These are phyloP conservation scores for Buceros bicornis DNA, from an alignment of 2,797 vertebrate species.

Conservation along the genomic window DNA sequence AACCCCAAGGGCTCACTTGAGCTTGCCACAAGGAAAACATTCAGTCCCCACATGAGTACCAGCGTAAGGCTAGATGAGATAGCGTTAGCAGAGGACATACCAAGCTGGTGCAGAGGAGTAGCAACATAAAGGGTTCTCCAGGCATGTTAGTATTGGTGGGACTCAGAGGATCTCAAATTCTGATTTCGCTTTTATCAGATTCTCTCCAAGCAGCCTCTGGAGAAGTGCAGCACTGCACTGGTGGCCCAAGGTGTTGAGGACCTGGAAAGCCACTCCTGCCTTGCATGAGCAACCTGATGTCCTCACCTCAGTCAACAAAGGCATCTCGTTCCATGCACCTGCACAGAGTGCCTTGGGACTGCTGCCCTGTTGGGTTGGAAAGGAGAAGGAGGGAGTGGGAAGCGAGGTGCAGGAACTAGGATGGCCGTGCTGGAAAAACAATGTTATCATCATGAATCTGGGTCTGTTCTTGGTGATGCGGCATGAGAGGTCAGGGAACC, in stretches of 20 bases:
- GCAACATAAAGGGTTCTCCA: neutral
- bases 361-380: neutral
- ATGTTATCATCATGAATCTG: neutral
- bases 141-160: neutral
- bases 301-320: neutral
- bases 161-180: neutral
- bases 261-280: neutral
- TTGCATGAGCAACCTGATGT: neutral
- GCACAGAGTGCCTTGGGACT: neutral
- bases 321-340: neutral
- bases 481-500: neutral
- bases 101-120: neutral
- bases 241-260: neutral
- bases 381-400: neutral
- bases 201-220: neutral
- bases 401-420: neutral
- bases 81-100: neutral
- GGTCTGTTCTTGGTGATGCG: neutral
- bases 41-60: neutral
- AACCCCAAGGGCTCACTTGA: neutral
- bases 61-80: neutral
- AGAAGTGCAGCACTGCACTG: neutral
- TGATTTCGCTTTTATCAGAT: neutral
- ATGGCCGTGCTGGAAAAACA: neutral
- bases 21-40: neutral